A percentile compares a stretch with the other conserved stretches of the same genome.
phyloP scores from a whole-genome alignment of 2,888 invertebrate species.

The Epsilonema sp. region DNA sequence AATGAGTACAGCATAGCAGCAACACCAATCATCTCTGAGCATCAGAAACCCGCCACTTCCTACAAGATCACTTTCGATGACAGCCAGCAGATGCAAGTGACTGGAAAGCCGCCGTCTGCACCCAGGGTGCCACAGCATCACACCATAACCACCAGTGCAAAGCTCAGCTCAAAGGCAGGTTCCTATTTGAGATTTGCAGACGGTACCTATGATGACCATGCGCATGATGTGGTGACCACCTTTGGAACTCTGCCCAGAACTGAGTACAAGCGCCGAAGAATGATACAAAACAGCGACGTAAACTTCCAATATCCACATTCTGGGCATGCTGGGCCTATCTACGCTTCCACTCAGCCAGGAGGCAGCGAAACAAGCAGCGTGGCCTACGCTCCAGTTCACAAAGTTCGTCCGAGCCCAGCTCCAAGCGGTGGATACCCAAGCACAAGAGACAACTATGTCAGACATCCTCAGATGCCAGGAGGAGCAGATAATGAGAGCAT shows the following conservation, averaged over 20 bases:
- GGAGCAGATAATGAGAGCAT: not conserved
- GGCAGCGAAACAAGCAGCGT: too few species aligned
- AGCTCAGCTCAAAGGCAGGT: conserved; percentile 2
- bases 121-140: too few species aligned
- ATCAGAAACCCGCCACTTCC: not conserved
- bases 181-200: conserved; percentile 6
- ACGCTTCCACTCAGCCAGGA: too few species aligned
- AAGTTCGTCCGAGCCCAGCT: not conserved
- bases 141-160: too few species aligned
- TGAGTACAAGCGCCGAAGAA: not conserved
- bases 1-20: conserved; percentile 1
- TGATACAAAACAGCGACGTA: not conserved
- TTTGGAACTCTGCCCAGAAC: conserved; percentile 9
- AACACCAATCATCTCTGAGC: not conserved
- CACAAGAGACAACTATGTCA: not conserved
- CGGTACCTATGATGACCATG: not conserved
- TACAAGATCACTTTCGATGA: not conserved
- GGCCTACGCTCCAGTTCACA: conserved; percentile 7
- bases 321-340: too few species aligned
- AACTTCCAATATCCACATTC: too few species aligned
- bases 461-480: not conserved
- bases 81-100: not conserved
- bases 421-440: not conserved
- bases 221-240: conserved; percentile 4
- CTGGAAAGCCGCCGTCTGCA: not conserved